phyloP scores from a whole-genome alignment of 1,140 invertebrate species.

The Mamestra configurata region DNA sequence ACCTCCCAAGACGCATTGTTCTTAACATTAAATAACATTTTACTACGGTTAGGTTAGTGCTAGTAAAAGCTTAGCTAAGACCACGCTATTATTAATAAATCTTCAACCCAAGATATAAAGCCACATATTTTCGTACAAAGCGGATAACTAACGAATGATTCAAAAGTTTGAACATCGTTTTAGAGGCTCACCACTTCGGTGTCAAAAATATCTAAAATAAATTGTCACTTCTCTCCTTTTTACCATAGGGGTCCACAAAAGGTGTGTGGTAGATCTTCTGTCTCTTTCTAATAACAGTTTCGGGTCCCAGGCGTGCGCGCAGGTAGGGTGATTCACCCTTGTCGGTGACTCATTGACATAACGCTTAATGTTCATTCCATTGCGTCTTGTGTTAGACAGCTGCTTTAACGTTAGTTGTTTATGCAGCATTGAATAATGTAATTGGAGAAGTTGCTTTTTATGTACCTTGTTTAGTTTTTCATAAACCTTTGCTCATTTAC shows the following conservation, averaged over 20 bases:
- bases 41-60: slow-evolving; percentile 8
- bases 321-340: slow-evolving; percentile 51
- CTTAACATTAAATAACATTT: slow-evolving; percentile 16
- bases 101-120: neutral
- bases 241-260: slow-evolving; percentile 45
- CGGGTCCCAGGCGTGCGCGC: slow-evolving; percentile 31
- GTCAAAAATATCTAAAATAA: slow-evolving; percentile 50
- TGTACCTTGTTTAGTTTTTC: neutral
- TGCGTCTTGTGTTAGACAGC: slow-evolving; percentile 17
- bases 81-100: slow-evolving; percentile 14
- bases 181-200: slow-evolving; percentile 22
- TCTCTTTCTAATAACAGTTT: slow-evolving; percentile 47
- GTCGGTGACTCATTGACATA: slow-evolving; percentile 41
- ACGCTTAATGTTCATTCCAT: slow-evolving; percentile 11
- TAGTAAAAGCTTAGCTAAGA: slow-evolving; percentile 36
- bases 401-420: neutral
- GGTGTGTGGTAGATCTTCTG: slow-evolving; percentile 23
- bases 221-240: slow-evolving; percentile 46
- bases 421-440: slow-evolving; percentile 2
- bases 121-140: slow-evolving; percentile 5
- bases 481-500: neutral
- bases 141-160: slow-evolving; percentile 2
- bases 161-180: slow-evolving; percentile 34
- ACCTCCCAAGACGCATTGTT: slow-evolving; percentile 41
- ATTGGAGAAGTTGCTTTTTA: neutral